A percentile compares a stretch with the other conserved stretches of the same genome.
Conservation (phyloP, 2,797 vertebrate genomes). For the Coregonus suidteri region DNA sequence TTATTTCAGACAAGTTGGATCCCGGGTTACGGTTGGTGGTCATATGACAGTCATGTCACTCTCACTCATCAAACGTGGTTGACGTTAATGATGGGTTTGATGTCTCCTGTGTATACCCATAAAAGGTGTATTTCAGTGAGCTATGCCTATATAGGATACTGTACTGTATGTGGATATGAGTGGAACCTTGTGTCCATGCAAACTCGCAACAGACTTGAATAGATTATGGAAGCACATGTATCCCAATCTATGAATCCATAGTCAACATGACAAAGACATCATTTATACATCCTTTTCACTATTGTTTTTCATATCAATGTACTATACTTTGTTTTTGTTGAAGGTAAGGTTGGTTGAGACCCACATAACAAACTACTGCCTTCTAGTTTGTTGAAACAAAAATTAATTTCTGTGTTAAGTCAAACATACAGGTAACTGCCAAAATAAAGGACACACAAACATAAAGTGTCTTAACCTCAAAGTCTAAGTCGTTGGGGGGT, state of each 20-base stretch:
- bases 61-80: slow-evolving; percentile 73
- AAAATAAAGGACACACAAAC: too few species aligned
- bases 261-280: background rate
- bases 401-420: background rate
- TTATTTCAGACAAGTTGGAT: slow-evolving; percentile 2
- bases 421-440: background rate
- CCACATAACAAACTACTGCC: background rate
- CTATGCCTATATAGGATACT: background rate
- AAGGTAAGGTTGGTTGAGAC: background rate
- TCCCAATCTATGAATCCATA: background rate
- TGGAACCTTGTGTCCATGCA: background rate
- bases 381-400: background rate
- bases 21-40: slow-evolving; percentile 59
- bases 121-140: slow-evolving; percentile 44
- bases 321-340: background rate
- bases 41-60: slow-evolving; percentile 72
- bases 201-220: background rate
- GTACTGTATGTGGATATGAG: background rate
- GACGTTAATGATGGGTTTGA: slow-evolving; percentile 74
- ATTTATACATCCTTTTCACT: background rate
- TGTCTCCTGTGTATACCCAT: slow-evolving; percentile 56
- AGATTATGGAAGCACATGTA: background rate
- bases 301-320: background rate
- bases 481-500: too few species aligned
- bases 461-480: too few species aligned